Evolutionary conservation across 2,797 vertebrate species (phyloP).

Genomic region (Phoebastria nigripes): DNA sequence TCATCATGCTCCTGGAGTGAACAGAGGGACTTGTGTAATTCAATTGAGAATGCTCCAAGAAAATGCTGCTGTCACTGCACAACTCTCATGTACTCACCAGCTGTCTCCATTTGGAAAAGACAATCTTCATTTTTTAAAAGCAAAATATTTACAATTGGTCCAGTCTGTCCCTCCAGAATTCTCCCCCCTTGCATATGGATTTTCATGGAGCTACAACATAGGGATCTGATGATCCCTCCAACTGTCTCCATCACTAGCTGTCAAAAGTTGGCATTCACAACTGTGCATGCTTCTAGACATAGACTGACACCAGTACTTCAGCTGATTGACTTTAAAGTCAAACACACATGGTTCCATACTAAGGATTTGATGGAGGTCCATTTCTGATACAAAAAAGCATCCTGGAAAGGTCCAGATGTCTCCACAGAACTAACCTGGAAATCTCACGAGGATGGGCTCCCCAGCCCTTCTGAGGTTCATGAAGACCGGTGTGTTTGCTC

Average conservation of each 20-base stretch:
- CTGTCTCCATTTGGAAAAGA: constrained; percentile 44
- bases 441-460: background rate
- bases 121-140: background rate
- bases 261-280: background rate
- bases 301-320: background rate
- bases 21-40: background rate
- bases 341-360: background rate
- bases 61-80: constrained; percentile 17
- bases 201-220: background rate
- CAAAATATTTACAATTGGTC: constrained; percentile 59
- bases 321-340: constrained; percentile 8
- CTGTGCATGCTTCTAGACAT: background rate
- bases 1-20: background rate
- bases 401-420: background rate
- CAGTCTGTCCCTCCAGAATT: constrained; percentile 30
- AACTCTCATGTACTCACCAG: constrained; percentile 6
- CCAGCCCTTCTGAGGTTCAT: background rate
- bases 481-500: background rate
- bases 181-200: background rate
- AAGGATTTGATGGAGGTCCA: background rate
- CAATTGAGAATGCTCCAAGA: background rate
- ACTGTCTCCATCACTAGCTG: background rate
- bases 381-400: background rate
- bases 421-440: background rate
- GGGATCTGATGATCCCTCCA: background rate